Base-by-base conservation (phyloP, 35 echinoderm and acorn worm genomes). In the Acanthaster planci region DNA sequence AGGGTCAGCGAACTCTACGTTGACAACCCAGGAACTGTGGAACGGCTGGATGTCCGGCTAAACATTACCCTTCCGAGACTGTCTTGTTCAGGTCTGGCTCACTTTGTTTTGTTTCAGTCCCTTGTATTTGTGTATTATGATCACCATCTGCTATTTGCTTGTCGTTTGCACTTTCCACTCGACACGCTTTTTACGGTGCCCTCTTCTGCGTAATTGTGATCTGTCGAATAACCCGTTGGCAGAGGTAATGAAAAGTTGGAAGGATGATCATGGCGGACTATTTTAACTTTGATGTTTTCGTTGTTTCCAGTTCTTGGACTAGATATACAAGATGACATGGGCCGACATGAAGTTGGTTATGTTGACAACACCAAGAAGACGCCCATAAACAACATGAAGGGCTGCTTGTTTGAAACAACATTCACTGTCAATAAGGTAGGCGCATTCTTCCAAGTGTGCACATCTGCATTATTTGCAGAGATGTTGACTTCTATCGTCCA, bases 261-360 rank as follows among this genome's bases (percentile, higher is more conserved):
- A n/a, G n/a, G n/a, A n/a, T n/a, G n/a, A n/a, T n/a, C n/a, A n/a
- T n/a, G n/a, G n/a, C n/a, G n/a, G n/a, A n/a, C n/a, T n/a, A n/a
- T n/a, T n/a, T n/a, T n/a, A n/a, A n/a, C n/a, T n/a, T n/a, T n/a
- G n/a, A n/a, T n/a, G n/a, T n/a, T 58, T 6, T 76, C 81, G 75
- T 58, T 85, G 5, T 80, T 57, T 80, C 16, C 54, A 99, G 96
- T 99, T 86, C 67, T 99, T 86, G 96, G 96, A 60, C 58, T 99
- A 57, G 96, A 99, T 83, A 99, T 99, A 83, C 96, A 99, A 42
- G 96, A 99, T 94, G 96, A 99, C 32, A 99, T 99, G 96, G 96
- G 96, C 7, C 67, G 96, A 27, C 96, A 99, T 87, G 92, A 94
- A 76, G 96, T 99, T 1, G 96, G 96, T 14, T 94, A 94, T 79